Evolutionary conservation across 2,888 invertebrate genomes (phyloP), one percentile per base, ranked within the genome.

Genomic region (Phalangium opilio): DNA sequence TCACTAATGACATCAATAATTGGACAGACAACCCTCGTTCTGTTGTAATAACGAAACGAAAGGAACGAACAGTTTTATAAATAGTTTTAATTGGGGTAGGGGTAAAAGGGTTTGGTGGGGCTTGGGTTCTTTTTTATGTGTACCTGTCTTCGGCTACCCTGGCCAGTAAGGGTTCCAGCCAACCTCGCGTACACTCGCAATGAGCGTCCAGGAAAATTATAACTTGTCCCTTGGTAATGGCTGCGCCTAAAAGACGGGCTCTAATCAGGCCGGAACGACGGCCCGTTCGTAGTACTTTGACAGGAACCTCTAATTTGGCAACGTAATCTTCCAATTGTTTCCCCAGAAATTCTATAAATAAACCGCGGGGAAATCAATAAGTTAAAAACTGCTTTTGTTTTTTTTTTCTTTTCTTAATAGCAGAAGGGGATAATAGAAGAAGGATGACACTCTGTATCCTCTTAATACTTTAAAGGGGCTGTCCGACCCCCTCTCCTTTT

Each of bases 1-100:
- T 98, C 96, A 41, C 90, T 91, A 62, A 98, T 96, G 49, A 98
- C 93, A 68, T 98, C 98, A 60, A 98, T 96, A 58, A 98, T 91
- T 8, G 98, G 96, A 67, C 95, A 91, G 3, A 93, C 95, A 41
- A 98, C 93, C 0, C 89, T 84, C 55, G 81, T 83, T 57, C 89
- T 69, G 32, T 34, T 34, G 14, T 8, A 36, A 17, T 15, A 8
- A 27, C 8, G 8, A 7, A 27, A 27, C 4, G 27, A 27, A 27
- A 27, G 27, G 27, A n/a, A n/a, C n/a, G n/a, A n/a, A n/a, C n/a
- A n/a, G n/a, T n/a, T n/a, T n/a, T n/a, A n/a, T n/a, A n/a, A n/a
- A n/a, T n/a, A n/a, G n/a, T n/a, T n/a, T n/a, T n/a, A n/a, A n/a
- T n/a, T n/a, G n/a, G n/a, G n/a, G n/a, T n/a, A n/a, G n/a, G n/a